Evolutionary conservation across 2,888 invertebrate species (phyloP).

Genomic region (Leptopterna dolabrata): DNA sequence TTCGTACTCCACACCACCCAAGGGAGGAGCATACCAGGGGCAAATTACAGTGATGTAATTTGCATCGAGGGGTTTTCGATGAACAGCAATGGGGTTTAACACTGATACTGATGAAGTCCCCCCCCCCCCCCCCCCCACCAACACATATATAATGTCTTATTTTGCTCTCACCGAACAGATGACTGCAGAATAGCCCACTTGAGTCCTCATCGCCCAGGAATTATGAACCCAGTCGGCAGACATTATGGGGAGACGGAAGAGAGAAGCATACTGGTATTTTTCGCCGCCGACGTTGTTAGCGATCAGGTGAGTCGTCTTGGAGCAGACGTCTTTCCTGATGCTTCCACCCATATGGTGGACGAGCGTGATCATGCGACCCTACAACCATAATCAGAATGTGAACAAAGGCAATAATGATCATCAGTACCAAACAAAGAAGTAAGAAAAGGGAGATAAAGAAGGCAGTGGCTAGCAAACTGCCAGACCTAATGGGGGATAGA

Average conservation of each 20-base stretch:
- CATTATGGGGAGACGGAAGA: slow-evolving; percentile 89
- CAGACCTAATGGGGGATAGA: too few species aligned
- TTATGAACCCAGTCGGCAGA: slow-evolving; percentile 88
- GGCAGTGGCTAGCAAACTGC: too few species aligned
- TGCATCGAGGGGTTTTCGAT: too few species aligned
- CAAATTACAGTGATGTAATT: too few species aligned
- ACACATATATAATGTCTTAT: too few species aligned
- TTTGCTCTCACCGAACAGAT: neutral
- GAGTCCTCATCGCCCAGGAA: slow-evolving; percentile 85
- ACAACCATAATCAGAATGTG: slow-evolving; percentile 64
- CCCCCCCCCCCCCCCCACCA: too few species aligned
- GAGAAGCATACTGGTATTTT: slow-evolving; percentile 93
- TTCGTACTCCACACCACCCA: too few species aligned
- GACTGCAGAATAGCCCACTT: slow-evolving; percentile 75
- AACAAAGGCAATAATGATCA: neutral
- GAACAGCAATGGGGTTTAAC: too few species aligned
- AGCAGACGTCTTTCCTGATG: slow-evolving; percentile 89
- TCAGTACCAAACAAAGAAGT: neutral
- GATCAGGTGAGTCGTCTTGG: slow-evolving; percentile 92
- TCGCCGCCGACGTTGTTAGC: slow-evolving; percentile 89
- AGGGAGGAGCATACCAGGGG: too few species aligned
- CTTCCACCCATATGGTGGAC: slow-evolving; percentile 98
- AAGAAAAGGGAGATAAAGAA: too few species aligned
- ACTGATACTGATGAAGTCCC: too few species aligned
- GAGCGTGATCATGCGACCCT: slow-evolving; percentile 87